phyloP scores from a whole-genome alignment of 2,797 vertebrate species.

The Xyrichtys novacula region DNA sequence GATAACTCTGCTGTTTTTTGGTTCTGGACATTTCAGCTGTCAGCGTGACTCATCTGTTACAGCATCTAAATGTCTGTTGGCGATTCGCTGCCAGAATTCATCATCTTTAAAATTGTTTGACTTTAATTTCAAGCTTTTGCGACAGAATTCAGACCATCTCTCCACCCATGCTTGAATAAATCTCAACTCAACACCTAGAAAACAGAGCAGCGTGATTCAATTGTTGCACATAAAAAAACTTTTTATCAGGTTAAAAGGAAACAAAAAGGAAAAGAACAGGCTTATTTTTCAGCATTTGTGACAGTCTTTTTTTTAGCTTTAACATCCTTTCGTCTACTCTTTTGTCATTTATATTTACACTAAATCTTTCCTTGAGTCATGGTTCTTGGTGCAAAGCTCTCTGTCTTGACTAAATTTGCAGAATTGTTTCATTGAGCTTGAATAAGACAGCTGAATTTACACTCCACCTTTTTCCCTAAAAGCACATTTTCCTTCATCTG shows the following conservation, averaged over 20 bases:
- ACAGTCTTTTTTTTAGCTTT: too few relatives aligned
- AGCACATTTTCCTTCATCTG: not conserved
- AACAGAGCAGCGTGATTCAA: not conserved
- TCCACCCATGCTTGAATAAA: not conserved
- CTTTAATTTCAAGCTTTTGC: not conserved
- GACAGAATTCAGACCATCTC: not conserved
- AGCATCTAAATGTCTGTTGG: not conserved
- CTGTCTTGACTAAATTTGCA: constrained; percentile 12
- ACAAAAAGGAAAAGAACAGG: not conserved
- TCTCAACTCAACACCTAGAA: not conserved
- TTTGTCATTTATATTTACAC: not conserved
- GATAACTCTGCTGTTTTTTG: not conserved
- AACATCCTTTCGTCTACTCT: not conserved
- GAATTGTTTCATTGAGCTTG: constrained; percentile 18
- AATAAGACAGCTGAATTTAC: constrained; percentile 15
- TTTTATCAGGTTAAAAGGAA: not conserved
- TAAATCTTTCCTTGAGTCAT: not conserved
- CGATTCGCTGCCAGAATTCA: not conserved
- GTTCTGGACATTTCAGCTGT: not conserved
- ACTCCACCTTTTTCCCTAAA: too few relatives aligned
- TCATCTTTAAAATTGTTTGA: not conserved
- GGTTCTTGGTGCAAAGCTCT: not conserved
- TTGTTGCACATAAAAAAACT: not conserved
- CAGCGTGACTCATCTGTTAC: not conserved
- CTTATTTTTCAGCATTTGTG: not conserved